Conservation (phyloP, 1,140 invertebrate genomes). For the Elysia chlorotica region DNA sequence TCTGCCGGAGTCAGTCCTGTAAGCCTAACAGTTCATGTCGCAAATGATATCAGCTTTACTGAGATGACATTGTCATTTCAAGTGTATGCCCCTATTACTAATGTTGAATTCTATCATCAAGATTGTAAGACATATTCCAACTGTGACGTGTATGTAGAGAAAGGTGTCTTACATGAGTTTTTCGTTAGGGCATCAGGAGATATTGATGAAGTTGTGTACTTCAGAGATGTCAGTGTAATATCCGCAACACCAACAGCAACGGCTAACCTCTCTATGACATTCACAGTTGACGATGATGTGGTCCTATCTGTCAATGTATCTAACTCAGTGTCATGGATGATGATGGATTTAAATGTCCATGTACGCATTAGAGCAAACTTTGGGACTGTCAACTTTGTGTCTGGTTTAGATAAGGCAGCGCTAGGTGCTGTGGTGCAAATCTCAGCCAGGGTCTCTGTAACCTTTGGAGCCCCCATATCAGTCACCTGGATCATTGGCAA, state of each 20-base stretch:
- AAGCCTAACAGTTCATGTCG: neutral
- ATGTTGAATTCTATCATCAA: slow-evolving; percentile 16
- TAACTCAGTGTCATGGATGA: slow-evolving; percentile 16
- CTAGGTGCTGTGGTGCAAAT: neutral
- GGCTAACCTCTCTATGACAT: slow-evolving; percentile 1
- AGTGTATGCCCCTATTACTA: slow-evolving; percentile 18
- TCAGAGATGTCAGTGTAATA: neutral
- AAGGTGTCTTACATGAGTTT: neutral
- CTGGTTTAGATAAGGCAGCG: neutral
- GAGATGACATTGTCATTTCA: slow-evolving; percentile 1
- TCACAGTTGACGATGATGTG: slow-evolving; percentile 5
- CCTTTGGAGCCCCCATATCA: slow-evolving; percentile 19
- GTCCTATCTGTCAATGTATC: slow-evolving; percentile 16
- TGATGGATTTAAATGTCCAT: slow-evolving; percentile 7
- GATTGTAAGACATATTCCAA: neutral
- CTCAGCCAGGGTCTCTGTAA: neutral
- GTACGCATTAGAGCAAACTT: slow-evolving; percentile 18
- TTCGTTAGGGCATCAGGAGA: slow-evolving; percentile 6
- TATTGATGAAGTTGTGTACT: neutral
- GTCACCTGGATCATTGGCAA: slow-evolving; percentile 28
- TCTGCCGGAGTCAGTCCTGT: neutral
- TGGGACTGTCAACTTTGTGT: neutral
- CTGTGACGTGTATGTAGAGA: slow-evolving; percentile 1
- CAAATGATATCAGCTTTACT: slow-evolving; percentile 19
- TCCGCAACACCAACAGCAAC: neutral